A percentile compares a stretch with the other conserved stretches of the same genome.
Evolutionary conservation across 1,140 invertebrate species (phyloP).

Genomic region (Tyrophagus putrescentiae): DNA sequence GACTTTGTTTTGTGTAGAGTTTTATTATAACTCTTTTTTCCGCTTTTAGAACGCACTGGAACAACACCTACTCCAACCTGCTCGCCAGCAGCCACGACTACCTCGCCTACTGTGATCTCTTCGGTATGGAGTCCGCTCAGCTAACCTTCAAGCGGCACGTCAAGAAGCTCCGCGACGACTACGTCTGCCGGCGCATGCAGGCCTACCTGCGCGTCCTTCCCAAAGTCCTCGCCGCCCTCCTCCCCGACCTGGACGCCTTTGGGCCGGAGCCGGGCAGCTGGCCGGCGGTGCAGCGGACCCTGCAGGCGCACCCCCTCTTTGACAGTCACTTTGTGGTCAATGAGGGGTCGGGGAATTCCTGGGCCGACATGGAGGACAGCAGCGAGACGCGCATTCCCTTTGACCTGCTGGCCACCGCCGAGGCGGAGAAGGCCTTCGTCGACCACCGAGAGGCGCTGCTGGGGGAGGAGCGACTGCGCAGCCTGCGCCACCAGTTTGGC

Average conservation of each 20-base stretch:
- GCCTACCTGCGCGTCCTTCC: conserved; percentile 64
- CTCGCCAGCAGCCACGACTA: conserved; percentile 72
- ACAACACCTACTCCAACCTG: conserved; percentile 63
- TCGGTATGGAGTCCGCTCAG: conserved; percentile 68
- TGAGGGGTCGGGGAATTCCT: conserved; percentile 46
- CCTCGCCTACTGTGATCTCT: conserved; percentile 67
- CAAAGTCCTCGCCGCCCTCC: conserved; percentile 59
- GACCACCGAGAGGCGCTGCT: conserved; percentile 78
- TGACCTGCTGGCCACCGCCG: conserved; percentile 70
- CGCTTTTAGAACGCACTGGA: conserved; percentile 56
- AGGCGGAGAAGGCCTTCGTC: conserved; percentile 77
- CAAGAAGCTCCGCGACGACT: conserved; percentile 69
- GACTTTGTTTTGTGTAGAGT: neutral
- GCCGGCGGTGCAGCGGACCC: conserved; percentile 61
- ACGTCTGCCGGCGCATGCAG: conserved; percentile 59
- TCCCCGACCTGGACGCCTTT: conserved; percentile 60
- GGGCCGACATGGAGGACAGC: conserved; percentile 53
- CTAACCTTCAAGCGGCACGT: conserved; percentile 62
- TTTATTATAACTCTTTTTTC: neutral
- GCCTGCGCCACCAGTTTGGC: conserved; percentile 68
- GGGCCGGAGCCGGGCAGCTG: conserved; percentile 45
- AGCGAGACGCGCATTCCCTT: conserved; percentile 58
- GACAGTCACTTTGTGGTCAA: conserved; percentile 62
- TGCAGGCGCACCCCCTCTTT: conserved; percentile 73
- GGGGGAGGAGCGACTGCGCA: conserved; percentile 70